Percentiles rank a stretch among this genome's conserved stretches.
phyloP scores from a whole-genome alignment of 2,113 vertebrate species.

The Promerops cafer region DNA sequence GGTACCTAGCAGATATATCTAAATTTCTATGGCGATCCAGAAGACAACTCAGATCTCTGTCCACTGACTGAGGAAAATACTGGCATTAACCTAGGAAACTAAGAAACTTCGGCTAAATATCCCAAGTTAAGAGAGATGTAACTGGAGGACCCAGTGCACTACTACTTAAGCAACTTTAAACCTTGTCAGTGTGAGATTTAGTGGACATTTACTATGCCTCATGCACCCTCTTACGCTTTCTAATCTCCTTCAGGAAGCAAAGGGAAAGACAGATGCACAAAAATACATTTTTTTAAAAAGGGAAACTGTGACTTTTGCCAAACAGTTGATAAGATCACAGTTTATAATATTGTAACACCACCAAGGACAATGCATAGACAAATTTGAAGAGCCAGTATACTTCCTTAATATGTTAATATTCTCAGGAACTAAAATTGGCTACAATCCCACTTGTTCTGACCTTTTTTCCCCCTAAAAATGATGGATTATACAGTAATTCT shows the following conservation, averaged over 20 bases:
- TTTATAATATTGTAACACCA: neutral
- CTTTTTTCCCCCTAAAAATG: neutral
- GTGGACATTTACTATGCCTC: neutral
- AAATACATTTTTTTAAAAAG: neutral
- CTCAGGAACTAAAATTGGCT: neutral
- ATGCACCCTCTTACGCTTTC: neutral
- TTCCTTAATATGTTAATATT: neutral
- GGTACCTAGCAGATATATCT: neutral
- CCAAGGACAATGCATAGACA: neutral
- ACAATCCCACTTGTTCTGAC: neutral
- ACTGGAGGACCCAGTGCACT: neutral
- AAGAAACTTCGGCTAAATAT: neutral
- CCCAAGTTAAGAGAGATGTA: neutral
- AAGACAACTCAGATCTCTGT: neutral
- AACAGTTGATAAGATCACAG: neutral
- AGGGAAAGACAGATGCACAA: neutral
- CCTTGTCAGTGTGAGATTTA: neutral
- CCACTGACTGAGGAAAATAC: neutral
- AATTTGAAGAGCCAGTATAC: neutral
- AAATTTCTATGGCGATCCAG: neutral
- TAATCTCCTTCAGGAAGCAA: neutral
- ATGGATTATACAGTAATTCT: neutral
- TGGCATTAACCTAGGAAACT: neutral
- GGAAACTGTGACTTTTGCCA: neutral
- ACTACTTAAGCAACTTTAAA: neutral